A percentile compares a stretch with the other conserved stretches of the same genome.
Evolutionary conservation across 2,888 invertebrate species (phyloP).

Genomic region (Cotesia congregata): DNA sequence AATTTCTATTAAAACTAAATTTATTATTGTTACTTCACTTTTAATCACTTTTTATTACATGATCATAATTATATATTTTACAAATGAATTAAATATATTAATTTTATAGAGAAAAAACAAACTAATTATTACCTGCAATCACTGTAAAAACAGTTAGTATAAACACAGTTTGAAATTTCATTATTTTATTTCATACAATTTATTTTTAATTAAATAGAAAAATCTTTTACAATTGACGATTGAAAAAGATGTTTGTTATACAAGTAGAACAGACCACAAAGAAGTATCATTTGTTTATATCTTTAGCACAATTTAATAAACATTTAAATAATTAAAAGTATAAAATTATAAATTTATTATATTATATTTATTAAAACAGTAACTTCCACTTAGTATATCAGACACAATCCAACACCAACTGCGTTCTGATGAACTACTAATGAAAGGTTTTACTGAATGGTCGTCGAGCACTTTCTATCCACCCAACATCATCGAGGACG

Average conservation of each 20-base stretch:
- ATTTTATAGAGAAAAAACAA: neutral
- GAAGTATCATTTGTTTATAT: neutral
- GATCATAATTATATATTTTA: too few relatives aligned
- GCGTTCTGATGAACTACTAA: constrained; percentile 14
- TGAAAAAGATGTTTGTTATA: neutral
- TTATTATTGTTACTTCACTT: neutral
- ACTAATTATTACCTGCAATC: constrained; percentile 48
- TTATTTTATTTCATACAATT: neutral
- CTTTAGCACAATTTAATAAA: neutral
- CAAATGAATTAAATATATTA: neutral
- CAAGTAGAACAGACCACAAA: neutral
- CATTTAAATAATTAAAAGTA: neutral
- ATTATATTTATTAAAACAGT: neutral
- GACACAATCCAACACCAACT: neutral
- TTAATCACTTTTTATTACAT: neutral
- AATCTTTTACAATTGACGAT: neutral
- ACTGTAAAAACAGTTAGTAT: constrained; percentile 49
- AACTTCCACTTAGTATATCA: neutral
- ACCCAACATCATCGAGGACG: constrained; percentile 47
- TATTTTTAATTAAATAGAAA: neutral
- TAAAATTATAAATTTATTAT: neutral
- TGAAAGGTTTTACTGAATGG: constrained; percentile 61
- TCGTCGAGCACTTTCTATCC: constrained; percentile 68
- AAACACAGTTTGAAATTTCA: constrained; percentile 51
- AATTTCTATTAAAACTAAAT: neutral